Evolutionary conservation across 1,140 invertebrate genomes (phyloP), one percentile per base, ranked within the genome.

Genomic region (Drosophila miranda): DNA sequence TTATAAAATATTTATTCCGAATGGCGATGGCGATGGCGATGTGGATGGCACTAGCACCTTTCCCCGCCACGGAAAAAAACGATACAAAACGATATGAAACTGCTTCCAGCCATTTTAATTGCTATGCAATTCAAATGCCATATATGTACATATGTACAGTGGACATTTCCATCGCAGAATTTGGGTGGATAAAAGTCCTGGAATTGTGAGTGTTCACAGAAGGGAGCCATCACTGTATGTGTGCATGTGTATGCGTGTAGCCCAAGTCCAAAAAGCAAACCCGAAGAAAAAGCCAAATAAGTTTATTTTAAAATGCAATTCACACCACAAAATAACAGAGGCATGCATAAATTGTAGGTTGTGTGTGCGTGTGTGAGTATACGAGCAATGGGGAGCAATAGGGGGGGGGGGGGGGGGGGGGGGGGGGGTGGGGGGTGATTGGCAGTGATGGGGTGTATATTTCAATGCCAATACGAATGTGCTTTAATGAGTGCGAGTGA

Each of bases 241-340:
- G 30, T 13, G 13, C 16, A 13, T 51, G n/a, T 23, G 21, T 41
- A 30, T 4, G 3, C 5, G 34, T 13, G 8, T 13, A 43, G 50
- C 44, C 38, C 49, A 68, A 55, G 62, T 53, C 48, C 49, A 48
- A 62, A 69, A 60, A 46, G 62, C 30, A 76, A 72, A 38, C 51
- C 57, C 51, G 46, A 52, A 63, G 58, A 48, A 43, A 57, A 64
- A 64, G 34, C 41, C 45, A 52, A 64, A 71, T 66, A 69, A 71
- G 62, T 75, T 82, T 66, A 81, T 82, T 84, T 84, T 84, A 81
- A 87, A 84, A 87, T 81, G 81, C 82, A 76, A 81, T 86, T 69
- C 81, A 76, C 77, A 84, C 83, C 61, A 66, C 68, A 56, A 74
- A 87, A 81, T 84, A 74, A 75, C 69, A 78, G 66, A 68, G 34